Base-by-base conservation (phyloP, 1,140 invertebrate species). In the Hyphantria cunea region DNA sequence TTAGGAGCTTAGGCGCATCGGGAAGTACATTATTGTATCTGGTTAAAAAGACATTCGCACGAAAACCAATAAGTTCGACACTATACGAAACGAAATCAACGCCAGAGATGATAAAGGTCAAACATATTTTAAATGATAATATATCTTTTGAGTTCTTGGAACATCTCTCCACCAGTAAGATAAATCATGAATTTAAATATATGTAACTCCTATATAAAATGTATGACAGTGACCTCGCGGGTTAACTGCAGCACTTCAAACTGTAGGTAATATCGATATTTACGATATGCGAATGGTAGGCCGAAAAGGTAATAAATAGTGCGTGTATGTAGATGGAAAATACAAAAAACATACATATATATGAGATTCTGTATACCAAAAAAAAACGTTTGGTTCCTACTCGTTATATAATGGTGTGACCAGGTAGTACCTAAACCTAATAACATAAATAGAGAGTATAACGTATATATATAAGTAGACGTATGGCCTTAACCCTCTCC, bases 21-120 rank as follows among this genome's bases (percentile, higher is more conserved):
- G 48, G 50, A 44, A 60, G 48, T 60, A 60, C 42, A 60, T 60
- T 42, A 33, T 59, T 59, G 34, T 51, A 60, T 42, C 56, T 59
- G 45, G 37, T 59, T 59, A 59, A 44, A 34, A 49, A 49, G 55
- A 59, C 49, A 59, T 37, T 37, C 17, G 17, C 17, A 25, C 17
- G 17, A 25, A 25, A 25, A 25, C 17, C 2, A 25, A 25, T 1
- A 25, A 25, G 5, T 25, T 5, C 17, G 5, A 25, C 17, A 3
- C 2, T 25, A 25, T 25, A 25, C 17, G 17, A 25, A 25, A 25
- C 1, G 17, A 25, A 25, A 37, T 37, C 11, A 10, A 37, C 8
- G 34, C 2, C 8, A 37, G 34, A 34, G 9, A 34, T 6, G 8
- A 10, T 37, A 37, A 37, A 37, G 11, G 34, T 37, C 8, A 37